A percentile compares a stretch with the other conserved stretches of the same genome.
These are phyloP conservation scores for Hypselothyrea guttata DNA, from an alignment of 2,888 invertebrate genomes.

Conservation along the genomic window DNA sequence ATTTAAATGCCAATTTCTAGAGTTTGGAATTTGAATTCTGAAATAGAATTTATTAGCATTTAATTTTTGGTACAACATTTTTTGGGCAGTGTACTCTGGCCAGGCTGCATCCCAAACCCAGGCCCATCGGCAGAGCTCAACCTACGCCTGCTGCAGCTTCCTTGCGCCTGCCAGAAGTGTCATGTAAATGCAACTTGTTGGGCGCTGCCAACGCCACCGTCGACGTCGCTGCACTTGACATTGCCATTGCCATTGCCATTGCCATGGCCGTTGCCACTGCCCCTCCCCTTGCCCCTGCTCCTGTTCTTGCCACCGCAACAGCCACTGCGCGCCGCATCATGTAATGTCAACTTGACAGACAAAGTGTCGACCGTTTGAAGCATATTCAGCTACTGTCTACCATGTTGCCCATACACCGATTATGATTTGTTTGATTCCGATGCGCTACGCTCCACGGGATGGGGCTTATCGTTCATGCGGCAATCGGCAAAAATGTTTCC, in stretches of 20 bases:
- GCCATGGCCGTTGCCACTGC: slow-evolving; percentile 18
- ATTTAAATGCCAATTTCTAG: too few relatives aligned
- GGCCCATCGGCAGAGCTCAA: slow-evolving; percentile 3
- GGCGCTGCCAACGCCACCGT: slow-evolving; percentile 48
- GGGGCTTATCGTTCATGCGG: slow-evolving; percentile 15
- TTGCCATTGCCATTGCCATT: slow-evolving; percentile 30
- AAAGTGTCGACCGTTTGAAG: slow-evolving; percentile 76
- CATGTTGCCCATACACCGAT: slow-evolving; percentile 57
- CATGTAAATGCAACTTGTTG: slow-evolving; percentile 73
- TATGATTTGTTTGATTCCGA: slow-evolving; percentile 64
- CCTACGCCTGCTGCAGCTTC: slow-evolving; percentile 44
- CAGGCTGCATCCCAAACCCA: too few relatives aligned
- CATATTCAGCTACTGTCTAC: slow-evolving; percentile 73
- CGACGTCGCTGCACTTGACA: slow-evolving; percentile 53
- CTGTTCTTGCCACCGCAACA: slow-evolving; percentile 25
- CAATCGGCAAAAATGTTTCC: not conserved
- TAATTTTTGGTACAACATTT: too few relatives aligned
- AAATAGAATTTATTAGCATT: too few relatives aligned
- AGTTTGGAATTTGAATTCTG: too few relatives aligned
- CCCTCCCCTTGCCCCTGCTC: too few relatives aligned
- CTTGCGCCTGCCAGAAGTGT: slow-evolving; percentile 56
- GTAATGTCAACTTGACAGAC: slow-evolving; percentile 77
- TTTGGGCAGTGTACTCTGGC: too few relatives aligned
- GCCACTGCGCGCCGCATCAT: slow-evolving; percentile 46
- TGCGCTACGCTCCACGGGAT: slow-evolving; percentile 30